phyloP scores from a whole-genome alignment of 2,113 vertebrate species.

The Lynx canadensis region DNA sequence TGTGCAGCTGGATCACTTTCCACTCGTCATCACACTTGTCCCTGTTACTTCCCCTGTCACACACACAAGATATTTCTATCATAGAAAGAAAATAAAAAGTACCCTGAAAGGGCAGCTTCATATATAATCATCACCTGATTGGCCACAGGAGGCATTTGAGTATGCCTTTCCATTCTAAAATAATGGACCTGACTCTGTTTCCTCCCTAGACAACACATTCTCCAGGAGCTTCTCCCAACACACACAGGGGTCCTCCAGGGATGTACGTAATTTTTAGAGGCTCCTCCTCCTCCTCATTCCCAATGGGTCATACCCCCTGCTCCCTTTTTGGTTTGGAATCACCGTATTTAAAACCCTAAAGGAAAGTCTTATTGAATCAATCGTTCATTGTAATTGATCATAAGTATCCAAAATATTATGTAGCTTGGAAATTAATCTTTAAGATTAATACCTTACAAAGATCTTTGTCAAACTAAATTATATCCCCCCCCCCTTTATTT shows the following conservation, averaged over 20 bases:
- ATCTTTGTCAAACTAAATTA: constrained; percentile 15
- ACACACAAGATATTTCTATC: constrained; percentile 21
- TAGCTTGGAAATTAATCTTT: constrained; percentile 13
- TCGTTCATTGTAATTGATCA: neutral
- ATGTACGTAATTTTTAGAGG: neutral
- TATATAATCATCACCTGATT: neutral
- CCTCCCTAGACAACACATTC: neutral
- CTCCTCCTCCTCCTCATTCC: neutral
- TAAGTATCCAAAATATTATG: constrained; percentile 35
- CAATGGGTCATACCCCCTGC: neutral
- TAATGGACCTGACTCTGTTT: neutral
- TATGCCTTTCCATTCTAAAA: constrained; percentile 7
- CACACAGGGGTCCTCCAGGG: neutral
- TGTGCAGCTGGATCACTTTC: neutral
- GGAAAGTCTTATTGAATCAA: constrained; percentile 32
- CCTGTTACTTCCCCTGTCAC: neutral
- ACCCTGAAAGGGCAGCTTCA: constrained; percentile 14
- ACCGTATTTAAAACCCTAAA: constrained; percentile 7
- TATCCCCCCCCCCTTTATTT: neutral
- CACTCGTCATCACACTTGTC: neutral
- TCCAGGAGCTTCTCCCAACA: neutral
- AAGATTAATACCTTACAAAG: constrained; percentile 42
- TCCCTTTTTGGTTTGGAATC: constrained; percentile 25
- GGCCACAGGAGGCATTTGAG: neutral
- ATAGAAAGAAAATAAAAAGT: constrained; percentile 34